These are phyloP conservation scores for Pollachius pollachius DNA, from an alignment of 2,113 vertebrate species.

Conservation along the genomic window DNA sequence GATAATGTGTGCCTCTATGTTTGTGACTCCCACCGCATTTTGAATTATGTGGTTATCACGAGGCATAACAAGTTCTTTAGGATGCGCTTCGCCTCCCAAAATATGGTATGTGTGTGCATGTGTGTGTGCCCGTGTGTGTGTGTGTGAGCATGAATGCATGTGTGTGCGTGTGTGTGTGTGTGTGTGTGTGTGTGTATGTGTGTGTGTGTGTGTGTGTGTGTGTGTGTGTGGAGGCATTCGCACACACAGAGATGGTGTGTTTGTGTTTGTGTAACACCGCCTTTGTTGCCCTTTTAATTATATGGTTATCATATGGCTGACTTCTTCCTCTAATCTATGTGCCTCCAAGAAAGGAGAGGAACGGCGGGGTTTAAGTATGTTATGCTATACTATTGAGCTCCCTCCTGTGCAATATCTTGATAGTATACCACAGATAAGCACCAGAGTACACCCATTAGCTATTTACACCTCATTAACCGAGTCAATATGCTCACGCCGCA, in stretches of 20 bases:
- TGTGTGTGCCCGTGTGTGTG: not conserved
- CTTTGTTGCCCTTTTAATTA: not conserved
- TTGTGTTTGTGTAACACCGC: not conserved
- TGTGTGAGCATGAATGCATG: not conserved
- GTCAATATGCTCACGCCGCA: constrained; percentile 57
- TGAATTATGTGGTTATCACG: not conserved
- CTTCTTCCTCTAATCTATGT: not conserved
- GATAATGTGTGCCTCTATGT: not conserved
- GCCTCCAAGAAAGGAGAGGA: not conserved
- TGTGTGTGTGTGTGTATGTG: not conserved
- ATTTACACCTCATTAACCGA: constrained; percentile 68
- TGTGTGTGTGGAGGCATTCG: no score
- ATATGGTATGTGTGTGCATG: constrained; percentile 7
- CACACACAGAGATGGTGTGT: no score
- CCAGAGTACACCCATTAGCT: constrained; percentile 55
- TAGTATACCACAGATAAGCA: constrained; percentile 47
- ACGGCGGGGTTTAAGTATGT: not conserved
- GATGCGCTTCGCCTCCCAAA: constrained; percentile 17
- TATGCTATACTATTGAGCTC: constrained; percentile 13
- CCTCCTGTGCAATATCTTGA: constrained; percentile 43
- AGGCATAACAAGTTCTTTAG: constrained; percentile 1
- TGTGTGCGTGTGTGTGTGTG: not conserved
- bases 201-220: not conserved
- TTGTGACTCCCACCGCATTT: not conserved
- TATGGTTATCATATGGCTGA: not conserved